These are phyloP conservation scores for Gadus macrocephalus DNA, from an alignment of 2,113 vertebrate species.

Conservation along the genomic window DNA sequence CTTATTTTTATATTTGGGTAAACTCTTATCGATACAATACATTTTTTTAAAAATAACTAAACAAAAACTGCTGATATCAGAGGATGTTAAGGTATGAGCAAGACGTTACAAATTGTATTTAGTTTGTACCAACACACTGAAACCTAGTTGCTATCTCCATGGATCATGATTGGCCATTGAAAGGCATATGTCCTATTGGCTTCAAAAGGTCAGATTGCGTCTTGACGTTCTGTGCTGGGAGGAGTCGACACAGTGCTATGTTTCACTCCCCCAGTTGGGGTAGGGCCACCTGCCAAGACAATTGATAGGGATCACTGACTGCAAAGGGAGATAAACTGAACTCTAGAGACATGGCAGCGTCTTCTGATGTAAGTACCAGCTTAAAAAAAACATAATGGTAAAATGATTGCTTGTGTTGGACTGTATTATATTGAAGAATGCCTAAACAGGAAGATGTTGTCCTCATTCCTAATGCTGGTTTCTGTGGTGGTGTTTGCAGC, in stretches of 20 bases:
- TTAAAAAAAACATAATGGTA: not conserved
- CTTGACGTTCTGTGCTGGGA: conserved; percentile 20
- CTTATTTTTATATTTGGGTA: not conserved
- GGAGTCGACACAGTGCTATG: conserved; percentile 25
- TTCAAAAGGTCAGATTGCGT: conserved; percentile 15
- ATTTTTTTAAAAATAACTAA: not conserved
- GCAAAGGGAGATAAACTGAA: conserved; percentile 5
- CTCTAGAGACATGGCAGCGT: conserved; percentile 33
- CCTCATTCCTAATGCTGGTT: too few species aligned
- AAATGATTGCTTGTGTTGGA: not conserved
- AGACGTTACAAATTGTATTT: not conserved
- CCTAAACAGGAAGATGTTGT: not conserved
- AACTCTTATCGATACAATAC: not conserved
- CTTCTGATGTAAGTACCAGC: conserved; percentile 38
- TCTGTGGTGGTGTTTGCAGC: too few species aligned
- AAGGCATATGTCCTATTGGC: conserved; percentile 17
- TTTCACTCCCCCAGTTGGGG: conserved; percentile 17
- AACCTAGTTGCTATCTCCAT: conserved; percentile 8
- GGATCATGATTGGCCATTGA: conserved; percentile 18
- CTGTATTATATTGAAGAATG: not conserved
- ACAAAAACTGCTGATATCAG: not conserved
- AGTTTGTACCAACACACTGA: not conserved
- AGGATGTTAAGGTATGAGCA: too few species aligned
- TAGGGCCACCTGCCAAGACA: conserved; percentile 6
- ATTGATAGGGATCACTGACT: not conserved